Evolutionary conservation across 2,113 vertebrate genomes (phyloP).

Genomic region (Athene noctua): DNA sequence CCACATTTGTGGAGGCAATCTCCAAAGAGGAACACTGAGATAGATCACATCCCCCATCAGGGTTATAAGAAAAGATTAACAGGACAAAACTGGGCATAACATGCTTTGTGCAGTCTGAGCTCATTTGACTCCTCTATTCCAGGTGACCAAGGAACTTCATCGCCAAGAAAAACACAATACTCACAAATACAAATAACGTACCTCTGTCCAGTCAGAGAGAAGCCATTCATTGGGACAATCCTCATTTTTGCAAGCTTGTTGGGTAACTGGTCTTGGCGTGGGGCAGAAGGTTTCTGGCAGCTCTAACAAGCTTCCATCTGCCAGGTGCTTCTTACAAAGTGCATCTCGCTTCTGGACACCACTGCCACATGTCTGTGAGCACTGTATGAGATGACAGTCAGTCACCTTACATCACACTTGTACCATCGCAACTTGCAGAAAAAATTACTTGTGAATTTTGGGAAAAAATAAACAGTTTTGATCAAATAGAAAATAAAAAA

Average conservation of each 20-base stretch:
- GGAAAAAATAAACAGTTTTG: background rate
- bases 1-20: background rate
- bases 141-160: background rate
- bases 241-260: slow-evolving; percentile 78
- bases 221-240: slow-evolving; percentile 88
- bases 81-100: background rate
- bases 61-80: background rate
- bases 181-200: slow-evolving; percentile 30
- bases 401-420: background rate
- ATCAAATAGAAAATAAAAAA: background rate
- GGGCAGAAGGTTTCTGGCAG: slow-evolving; percentile 89
- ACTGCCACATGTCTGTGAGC: slow-evolving; percentile 86
- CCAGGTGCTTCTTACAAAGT: slow-evolving; percentile 87
- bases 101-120: background rate
- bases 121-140: background rate
- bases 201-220: slow-evolving; percentile 89
- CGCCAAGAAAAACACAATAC: background rate
- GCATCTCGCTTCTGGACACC: slow-evolving; percentile 80
- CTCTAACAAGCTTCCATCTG: slow-evolving; percentile 89
- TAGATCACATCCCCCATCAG: background rate
- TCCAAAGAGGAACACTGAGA: background rate
- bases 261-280: slow-evolving; percentile 58
- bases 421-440: background rate
- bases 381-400: slow-evolving; percentile 71
- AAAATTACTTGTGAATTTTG: background rate